Conservation (phyloP, 2,113 vertebrate genomes). For the Calidris pugnax region DNA sequence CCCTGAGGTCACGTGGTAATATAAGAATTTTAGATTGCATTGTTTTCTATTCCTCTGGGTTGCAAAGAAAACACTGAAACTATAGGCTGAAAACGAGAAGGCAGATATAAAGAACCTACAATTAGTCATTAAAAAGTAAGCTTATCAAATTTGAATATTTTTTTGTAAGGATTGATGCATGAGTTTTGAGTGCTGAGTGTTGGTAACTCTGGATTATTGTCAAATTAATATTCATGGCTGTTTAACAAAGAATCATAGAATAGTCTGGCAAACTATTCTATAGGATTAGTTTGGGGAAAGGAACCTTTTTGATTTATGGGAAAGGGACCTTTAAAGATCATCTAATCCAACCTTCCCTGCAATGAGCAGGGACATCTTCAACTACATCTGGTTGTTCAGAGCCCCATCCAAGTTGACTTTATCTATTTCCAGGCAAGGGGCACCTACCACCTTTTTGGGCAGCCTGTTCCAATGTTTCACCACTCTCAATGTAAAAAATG, state of each 20-base stretch:
- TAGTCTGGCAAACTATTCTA: too few relatives aligned
- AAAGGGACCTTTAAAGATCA: too few relatives aligned
- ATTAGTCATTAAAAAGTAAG: neutral
- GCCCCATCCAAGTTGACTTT: too few relatives aligned
- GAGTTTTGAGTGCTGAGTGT: neutral
- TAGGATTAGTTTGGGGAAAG: too few relatives aligned
- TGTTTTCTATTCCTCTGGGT: neutral
- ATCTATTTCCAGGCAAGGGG: too few relatives aligned
- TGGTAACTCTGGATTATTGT: neutral
- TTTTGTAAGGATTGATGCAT: neutral
- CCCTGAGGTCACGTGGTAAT: neutral
- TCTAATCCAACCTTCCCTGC: too few relatives aligned
- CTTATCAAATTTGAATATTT: neutral
- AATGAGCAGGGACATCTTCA: too few relatives aligned
- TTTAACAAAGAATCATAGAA: neutral
- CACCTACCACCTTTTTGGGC: too few relatives aligned
- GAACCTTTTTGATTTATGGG: too few relatives aligned
- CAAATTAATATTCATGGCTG: neutral
- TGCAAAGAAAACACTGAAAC: neutral
- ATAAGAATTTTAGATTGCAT: neutral
- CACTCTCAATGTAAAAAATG: too few relatives aligned
- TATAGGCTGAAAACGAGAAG: neutral
- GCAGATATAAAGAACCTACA: neutral
- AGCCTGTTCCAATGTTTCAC: too few relatives aligned
- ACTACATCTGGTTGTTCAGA: too few relatives aligned